Percentiles rank a stretch among this genome's conserved stretches.
Evolutionary conservation across 2,888 invertebrate genomes (phyloP).

Genomic region (Coelopa pilipes): DNA sequence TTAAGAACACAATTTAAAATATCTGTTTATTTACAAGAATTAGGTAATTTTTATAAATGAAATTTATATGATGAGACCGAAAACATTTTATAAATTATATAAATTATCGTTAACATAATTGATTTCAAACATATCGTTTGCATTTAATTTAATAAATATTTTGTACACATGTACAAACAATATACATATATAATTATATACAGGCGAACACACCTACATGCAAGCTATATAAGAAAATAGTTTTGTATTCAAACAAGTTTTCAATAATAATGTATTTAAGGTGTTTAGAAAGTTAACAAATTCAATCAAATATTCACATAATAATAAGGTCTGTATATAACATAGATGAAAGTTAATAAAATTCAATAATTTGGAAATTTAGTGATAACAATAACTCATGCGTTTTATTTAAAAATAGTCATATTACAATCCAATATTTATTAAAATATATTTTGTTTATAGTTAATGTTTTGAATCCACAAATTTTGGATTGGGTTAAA

Average conservation of each 20-base stretch:
- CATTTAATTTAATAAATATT: conserved; percentile 6
- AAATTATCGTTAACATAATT: background rate
- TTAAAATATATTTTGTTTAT: too few relatives aligned
- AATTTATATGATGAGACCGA: conserved; percentile 6
- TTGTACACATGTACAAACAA: conserved; percentile 2
- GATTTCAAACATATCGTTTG: conserved; percentile 25
- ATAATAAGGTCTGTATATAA: conserved; percentile 8
- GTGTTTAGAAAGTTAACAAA: conserved; percentile 27
- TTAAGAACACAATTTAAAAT: background rate
- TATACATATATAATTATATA: background rate
- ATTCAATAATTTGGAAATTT: conserved; percentile 22
- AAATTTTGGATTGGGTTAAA: too few relatives aligned
- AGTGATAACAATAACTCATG: conserved; percentile 14
- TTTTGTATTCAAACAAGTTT: background rate
- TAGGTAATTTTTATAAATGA: conserved; percentile 28
- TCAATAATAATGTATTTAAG: conserved; percentile 8
- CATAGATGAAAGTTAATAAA: background rate
- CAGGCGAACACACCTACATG: background rate
- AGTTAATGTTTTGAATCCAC: too few relatives aligned
- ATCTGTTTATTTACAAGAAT: conserved; percentile 11
- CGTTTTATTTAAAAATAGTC: background rate
- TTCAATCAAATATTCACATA: conserved; percentile 20
- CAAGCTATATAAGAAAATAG: background rate
- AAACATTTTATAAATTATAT: conserved; percentile 9
- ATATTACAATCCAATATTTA: too few relatives aligned